Evolutionary conservation across 2,888 invertebrate species (phyloP).

Genomic region (Drosophila basisetae): DNA sequence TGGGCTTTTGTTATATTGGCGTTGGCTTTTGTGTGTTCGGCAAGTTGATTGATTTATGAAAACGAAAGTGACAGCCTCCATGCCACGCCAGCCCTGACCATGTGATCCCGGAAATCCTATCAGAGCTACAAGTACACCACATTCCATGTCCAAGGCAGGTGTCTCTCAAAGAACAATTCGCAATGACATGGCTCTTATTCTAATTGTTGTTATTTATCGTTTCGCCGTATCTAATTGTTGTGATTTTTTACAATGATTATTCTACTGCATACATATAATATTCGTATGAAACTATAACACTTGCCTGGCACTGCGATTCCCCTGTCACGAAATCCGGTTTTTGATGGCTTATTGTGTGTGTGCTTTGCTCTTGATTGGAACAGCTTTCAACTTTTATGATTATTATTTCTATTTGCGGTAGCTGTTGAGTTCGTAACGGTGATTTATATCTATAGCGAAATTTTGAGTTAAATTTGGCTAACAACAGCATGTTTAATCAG

Average conservation of each 20-base stretch:
- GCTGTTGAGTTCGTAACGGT: slow-evolving; percentile 46
- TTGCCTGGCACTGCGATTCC: slow-evolving; percentile 28
- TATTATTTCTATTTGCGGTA: slow-evolving; percentile 43
- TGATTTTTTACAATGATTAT: slow-evolving; percentile 22
- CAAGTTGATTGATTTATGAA: slow-evolving; percentile 67
- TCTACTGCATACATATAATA: slow-evolving; percentile 8
- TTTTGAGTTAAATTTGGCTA: slow-evolving; percentile 28
- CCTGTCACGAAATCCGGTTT: slow-evolving; percentile 66
- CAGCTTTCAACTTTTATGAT: slow-evolving; percentile 33
- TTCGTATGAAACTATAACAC: slow-evolving; percentile 39
- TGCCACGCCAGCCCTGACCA: slow-evolving; percentile 34
- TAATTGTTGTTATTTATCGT: slow-evolving; percentile 4
- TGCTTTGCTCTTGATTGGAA: slow-evolving; percentile 61
- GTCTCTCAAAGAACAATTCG: slow-evolving; percentile 38
- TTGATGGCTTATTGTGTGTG: slow-evolving; percentile 32
- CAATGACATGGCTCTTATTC: slow-evolving; percentile 30
- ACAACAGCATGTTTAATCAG: slow-evolving; percentile 1
- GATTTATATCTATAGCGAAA: slow-evolving; percentile 22
- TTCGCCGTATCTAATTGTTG: slow-evolving; percentile 5
- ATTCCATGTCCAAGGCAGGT: slow-evolving; percentile 34
- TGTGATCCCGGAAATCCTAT: slow-evolving; percentile 74
- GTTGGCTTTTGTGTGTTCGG: slow-evolving; percentile 27
- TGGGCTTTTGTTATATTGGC: slow-evolving; percentile 40
- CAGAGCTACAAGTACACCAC: slow-evolving; percentile 6
- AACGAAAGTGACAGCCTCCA: slow-evolving; percentile 52